These are phyloP conservation scores for Panulirus ornatus DNA, from an alignment of 1,140 invertebrate species.

Conservation along the genomic window DNA sequence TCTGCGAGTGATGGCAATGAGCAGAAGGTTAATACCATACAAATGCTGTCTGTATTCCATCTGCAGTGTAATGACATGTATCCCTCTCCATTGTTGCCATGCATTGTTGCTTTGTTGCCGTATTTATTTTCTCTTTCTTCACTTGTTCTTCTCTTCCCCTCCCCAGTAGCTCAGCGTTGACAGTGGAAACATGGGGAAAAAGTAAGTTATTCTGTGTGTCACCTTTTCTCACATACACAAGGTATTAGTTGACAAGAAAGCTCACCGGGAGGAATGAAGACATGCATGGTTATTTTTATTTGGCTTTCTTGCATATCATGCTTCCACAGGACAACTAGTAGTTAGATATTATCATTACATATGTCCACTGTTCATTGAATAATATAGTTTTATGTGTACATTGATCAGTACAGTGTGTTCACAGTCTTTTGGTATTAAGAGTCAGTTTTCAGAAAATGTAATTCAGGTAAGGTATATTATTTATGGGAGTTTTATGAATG, in stretches of 20 bases:
- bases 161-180: slow-evolving; percentile 64
- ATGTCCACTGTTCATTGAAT: too few relatives aligned
- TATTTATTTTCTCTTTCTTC: slow-evolving; percentile 41
- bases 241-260: neutral
- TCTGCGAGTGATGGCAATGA: neutral
- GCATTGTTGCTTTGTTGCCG: slow-evolving; percentile 35
- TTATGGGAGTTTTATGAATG: too few relatives aligned
- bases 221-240: neutral
- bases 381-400: too few relatives aligned
- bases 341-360: too few relatives aligned
- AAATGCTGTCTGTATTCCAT: neutral
- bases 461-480: too few relatives aligned
- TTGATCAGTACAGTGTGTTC: too few relatives aligned
- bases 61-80: slow-evolving; percentile 49
- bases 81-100: slow-evolving; percentile 30
- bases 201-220: slow-evolving; percentile 55
- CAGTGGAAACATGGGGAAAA: slow-evolving; percentile 69
- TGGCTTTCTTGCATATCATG: neutral
- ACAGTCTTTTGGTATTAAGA: too few relatives aligned
- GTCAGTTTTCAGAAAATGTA: too few relatives aligned
- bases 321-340: too few relatives aligned
- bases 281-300: neutral
- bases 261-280: neutral
- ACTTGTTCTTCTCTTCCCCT: slow-evolving; percentile 56
- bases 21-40: neutral